Percentiles rank a stretch among this genome's conserved stretches.
phyloP scores from a whole-genome alignment of 92 coral and sea anemone genomes.

The Porites cylindrica region DNA sequence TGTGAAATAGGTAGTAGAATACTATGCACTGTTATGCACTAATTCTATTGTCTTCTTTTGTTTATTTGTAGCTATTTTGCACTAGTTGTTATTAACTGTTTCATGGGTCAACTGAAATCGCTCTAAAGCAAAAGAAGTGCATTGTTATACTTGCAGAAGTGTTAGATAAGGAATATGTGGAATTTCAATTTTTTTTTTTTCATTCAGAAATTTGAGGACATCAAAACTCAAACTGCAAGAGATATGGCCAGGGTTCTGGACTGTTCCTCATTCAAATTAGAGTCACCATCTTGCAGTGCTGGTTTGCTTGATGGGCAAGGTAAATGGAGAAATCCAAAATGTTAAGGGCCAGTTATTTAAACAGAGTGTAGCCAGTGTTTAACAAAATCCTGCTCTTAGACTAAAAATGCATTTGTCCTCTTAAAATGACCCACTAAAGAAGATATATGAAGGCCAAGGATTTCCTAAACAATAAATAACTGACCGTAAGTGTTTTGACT shows the following conservation, averaged over 20 bases:
- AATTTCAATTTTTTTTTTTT: neutral
- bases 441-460: too few species aligned
- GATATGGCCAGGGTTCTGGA: constrained; percentile 91
- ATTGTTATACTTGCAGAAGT: constrained; percentile 15
- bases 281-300: constrained; percentile 31
- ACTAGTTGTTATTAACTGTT: too few species aligned
- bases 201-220: constrained; percentile 58
- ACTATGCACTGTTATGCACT: too few species aligned
- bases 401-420: too few species aligned
- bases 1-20: too few species aligned
- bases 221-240: constrained; percentile 70
- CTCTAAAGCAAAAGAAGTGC: neutral
- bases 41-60: neutral
- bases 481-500: too few species aligned
- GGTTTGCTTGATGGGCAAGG: constrained; percentile 11
- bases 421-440: too few species aligned
- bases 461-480: too few species aligned
- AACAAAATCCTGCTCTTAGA: too few species aligned
- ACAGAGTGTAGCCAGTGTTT: too few species aligned
- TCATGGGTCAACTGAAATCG: neutral
- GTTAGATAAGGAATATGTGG: neutral
- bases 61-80: neutral
- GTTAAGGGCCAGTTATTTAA: too few species aligned
- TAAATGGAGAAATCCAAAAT: neutral
- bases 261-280: constrained; percentile 86